These are phyloP conservation scores for Acanthisitta chloris DNA, from an alignment of 2,113 vertebrate species.

Conservation along the genomic window DNA sequence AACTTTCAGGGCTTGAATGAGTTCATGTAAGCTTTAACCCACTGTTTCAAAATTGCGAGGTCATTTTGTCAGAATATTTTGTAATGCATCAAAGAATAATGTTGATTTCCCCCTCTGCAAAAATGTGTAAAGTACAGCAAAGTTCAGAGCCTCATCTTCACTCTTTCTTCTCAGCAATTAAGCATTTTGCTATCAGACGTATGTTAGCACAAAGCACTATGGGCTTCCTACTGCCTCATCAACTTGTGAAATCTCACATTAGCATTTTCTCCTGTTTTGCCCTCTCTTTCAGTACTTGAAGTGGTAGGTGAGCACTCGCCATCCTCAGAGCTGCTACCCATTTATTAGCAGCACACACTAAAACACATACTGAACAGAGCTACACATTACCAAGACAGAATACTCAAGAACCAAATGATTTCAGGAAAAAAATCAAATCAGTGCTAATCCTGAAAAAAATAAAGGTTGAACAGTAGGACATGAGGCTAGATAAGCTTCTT, in stretches of 20 bases:
- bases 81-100: background rate
- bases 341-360: background rate
- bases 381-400: background rate
- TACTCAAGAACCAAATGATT: background rate
- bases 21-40: background rate
- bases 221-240: background rate
- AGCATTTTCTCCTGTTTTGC: background rate
- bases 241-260: background rate
- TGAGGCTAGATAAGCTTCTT: slow-evolving; percentile 29
- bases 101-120: background rate
- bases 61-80: background rate
- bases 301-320: rapidly evolving
- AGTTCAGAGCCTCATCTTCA: background rate
- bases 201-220: background rate
- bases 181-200: background rate
- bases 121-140: background rate
- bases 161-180: background rate
- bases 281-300: background rate
- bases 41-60: background rate
- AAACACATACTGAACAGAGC: background rate
- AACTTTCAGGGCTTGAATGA: background rate
- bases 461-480: background rate
- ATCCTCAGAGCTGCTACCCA: background rate
- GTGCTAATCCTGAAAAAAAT: background rate
- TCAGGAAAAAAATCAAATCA: background rate